Evolutionary conservation across 1,140 invertebrate species (phyloP), one percentile per base, ranked within the genome.

Genomic region (Brachionus paranguensis): DNA sequence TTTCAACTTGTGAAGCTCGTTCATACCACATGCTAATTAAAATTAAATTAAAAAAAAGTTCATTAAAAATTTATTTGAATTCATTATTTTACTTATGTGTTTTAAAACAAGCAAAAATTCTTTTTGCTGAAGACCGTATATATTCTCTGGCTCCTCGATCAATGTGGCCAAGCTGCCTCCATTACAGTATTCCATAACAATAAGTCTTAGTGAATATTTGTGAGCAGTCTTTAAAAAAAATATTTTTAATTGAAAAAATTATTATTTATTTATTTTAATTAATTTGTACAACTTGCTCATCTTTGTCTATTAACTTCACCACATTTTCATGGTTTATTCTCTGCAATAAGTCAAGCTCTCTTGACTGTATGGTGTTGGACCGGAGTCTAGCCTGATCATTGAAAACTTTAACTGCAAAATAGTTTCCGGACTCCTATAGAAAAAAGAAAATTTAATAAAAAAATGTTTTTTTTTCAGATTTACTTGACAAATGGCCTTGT

Each of bases 291-390:
- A 91, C 89, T 88, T 98, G 96, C 89, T 97, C 95, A 89, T 98
- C 96, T 70, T 98, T 97, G 0, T 95, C 95, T 65, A 98, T 88
- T 1, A 98, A 88, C 89, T 96, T 96, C 0, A 98, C 96, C 87
- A 98, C 96, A 87, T 98, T 98, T 89, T 96, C 94, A 91, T 98
- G 96, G 86, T 96, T 96, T 0, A 98, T 94, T 90, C 95, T 97
- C 86, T 94, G 94, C 4, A 98, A 89, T 7, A 92, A 89, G 89
- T 97, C 95, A 89, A 98, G 97, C 89, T 98, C 96, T 60, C 96
- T 90, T 91, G 95, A 93, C 88, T 97, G 95, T 0, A 97, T 95
- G 88, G 96, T 94, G 86, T 92, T 92, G 1, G 95, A 95, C 20
- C 96, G 91, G 93, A 96, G 94, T 85, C 96, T 95, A 88, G 94